These are phyloP conservation scores for Thereva nobilitata DNA, from an alignment of 2,888 invertebrate species.

Conservation along the genomic window DNA sequence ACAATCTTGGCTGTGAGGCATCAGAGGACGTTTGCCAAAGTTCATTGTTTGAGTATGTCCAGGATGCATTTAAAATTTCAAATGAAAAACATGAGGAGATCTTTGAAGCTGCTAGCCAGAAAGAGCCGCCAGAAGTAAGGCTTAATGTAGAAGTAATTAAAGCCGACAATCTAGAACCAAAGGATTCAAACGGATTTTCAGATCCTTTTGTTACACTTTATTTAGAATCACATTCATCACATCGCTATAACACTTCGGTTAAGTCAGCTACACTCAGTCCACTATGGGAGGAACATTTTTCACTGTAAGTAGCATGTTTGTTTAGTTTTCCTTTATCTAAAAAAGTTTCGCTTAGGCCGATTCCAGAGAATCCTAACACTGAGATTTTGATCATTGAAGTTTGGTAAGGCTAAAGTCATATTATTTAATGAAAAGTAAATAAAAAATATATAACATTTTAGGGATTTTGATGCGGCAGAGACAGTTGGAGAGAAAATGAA, in stretches of 20 bases:
- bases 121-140: slow-evolving; percentile 82
- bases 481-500: slow-evolving; percentile 86
- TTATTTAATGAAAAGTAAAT: neutral
- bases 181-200: slow-evolving; percentile 90
- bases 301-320: slow-evolving; percentile 71
- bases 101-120: slow-evolving; percentile 71
- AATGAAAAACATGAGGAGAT: slow-evolving; percentile 75
- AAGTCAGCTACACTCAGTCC: slow-evolving; percentile 89
- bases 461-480: slow-evolving; percentile 91
- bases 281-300: slow-evolving; percentile 96
- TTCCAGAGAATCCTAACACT: slow-evolving; percentile 70
- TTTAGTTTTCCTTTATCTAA: slow-evolving; percentile 7
- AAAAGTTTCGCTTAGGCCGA: slow-evolving; percentile 64
- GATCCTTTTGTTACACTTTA: slow-evolving; percentile 97
- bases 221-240: slow-evolving; percentile 74
- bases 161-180: slow-evolving; percentile 81
- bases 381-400: slow-evolving; percentile 81
- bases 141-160: slow-evolving; percentile 85
- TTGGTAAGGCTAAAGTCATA: slow-evolving; percentile 63
- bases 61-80: slow-evolving; percentile 76
- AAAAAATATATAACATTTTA: slow-evolving; percentile 46
- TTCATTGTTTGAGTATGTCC: slow-evolving; percentile 73
- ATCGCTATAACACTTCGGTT: slow-evolving; percentile 88
- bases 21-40: slow-evolving; percentile 71
- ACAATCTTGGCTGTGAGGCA: slow-evolving; percentile 81